These are phyloP conservation scores for Trichogramma dendrolimi DNA, from an alignment of 2,888 invertebrate species.

Conservation along the genomic window DNA sequence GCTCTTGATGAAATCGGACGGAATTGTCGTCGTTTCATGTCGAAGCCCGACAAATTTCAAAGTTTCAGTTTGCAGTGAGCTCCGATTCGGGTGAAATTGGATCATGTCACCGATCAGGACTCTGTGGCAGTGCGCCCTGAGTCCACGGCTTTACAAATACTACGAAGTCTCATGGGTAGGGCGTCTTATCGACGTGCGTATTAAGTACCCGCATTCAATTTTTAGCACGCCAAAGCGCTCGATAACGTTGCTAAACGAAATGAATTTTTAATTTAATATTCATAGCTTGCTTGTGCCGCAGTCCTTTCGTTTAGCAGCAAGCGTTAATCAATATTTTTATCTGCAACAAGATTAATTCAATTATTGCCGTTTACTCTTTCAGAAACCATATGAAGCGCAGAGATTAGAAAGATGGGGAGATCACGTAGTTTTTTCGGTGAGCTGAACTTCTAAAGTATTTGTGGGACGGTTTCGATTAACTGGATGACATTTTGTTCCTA, in stretches of 20 bases:
- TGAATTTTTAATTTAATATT: neutral
- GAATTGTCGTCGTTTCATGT: too few species aligned
- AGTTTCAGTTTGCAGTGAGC: too few species aligned
- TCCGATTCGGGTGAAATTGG: too few species aligned
- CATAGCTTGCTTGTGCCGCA: neutral
- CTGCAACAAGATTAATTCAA: neutral
- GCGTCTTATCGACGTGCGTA: conserved; percentile 57
- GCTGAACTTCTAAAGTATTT: conserved; percentile 36
- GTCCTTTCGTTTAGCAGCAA: neutral
- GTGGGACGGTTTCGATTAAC: neutral
- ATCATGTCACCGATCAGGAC: conserved; percentile 54
- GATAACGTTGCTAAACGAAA: too few species aligned
- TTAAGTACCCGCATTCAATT: conserved; percentile 1
- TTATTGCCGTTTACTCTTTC: conserved; percentile 38
- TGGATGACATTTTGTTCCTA: neutral
- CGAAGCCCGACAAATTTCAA: too few species aligned
- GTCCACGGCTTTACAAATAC: conserved; percentile 69
- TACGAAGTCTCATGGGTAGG: conserved; percentile 56
- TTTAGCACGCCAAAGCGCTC: neutral
- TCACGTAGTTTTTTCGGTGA: conserved; percentile 66
- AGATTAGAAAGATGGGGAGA: conserved; percentile 70
- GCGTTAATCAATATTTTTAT: conserved; percentile 8
- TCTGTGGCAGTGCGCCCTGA: conserved; percentile 64
- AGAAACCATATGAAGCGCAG: conserved; percentile 67
- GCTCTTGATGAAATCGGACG: too few species aligned